A percentile compares a stretch with the other conserved stretches of the same genome.
phyloP scores from a whole-genome alignment of 2,888 invertebrate genomes.

The Vesta saturnalis region DNA sequence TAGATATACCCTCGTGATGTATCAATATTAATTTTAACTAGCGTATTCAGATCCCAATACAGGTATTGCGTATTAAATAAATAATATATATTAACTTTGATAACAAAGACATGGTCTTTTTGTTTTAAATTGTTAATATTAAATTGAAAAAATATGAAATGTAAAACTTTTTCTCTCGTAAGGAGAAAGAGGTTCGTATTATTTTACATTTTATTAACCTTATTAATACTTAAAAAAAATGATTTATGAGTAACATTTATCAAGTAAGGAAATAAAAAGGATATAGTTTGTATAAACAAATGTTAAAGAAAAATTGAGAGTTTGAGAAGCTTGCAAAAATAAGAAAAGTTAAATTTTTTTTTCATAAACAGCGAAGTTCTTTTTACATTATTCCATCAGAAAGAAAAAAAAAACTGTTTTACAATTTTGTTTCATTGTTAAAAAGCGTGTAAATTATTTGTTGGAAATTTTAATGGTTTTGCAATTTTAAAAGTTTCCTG shows the following conservation, averaged over 20 bases:
- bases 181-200: not conserved
- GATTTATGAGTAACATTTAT: no score
- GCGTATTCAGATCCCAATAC: not conserved
- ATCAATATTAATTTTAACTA: slow-evolving; percentile 10
- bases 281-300: not conserved
- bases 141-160: no score
- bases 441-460: slow-evolving; percentile 30
- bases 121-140: no score
- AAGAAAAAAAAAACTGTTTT: slow-evolving; percentile 11
- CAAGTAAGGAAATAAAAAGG: not conserved
- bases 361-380: slow-evolving; percentile 12
- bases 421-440: slow-evolving; percentile 19
- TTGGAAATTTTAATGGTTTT: slow-evolving; percentile 27
- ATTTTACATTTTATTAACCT: not conserved
- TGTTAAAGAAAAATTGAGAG: no score
- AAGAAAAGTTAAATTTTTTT: slow-evolving; percentile 6
- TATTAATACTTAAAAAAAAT: not conserved
- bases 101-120: no score
- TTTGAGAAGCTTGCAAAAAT: no score
- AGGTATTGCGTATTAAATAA: not conserved
- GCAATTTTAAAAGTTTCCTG: slow-evolving; percentile 33
- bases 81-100: not conserved
- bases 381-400: not conserved
- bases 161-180: no score
- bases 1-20: not conserved